Base-by-base conservation (phyloP, 2,797 vertebrate species). In the Acanthiza pusilla region DNA sequence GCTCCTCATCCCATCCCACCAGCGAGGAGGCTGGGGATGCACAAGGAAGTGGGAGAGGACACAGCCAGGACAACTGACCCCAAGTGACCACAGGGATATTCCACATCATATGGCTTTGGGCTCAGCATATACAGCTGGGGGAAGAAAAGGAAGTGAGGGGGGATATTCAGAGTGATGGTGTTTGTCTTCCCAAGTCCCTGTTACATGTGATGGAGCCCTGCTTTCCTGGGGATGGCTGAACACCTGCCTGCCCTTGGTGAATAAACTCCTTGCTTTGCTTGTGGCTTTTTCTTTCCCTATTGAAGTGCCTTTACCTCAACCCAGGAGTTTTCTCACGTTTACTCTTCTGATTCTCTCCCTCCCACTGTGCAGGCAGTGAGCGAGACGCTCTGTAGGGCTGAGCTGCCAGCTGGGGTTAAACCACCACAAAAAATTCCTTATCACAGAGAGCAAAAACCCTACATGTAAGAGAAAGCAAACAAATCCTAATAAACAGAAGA, bases 161-260 rank as follows among this genome's bases (percentile, higher is more conserved):
- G 14, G 9, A 48, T 19, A 71, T 23, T 57, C 22, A 23, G 20
- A 54, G 21, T 40, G 73, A 77, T 30, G 42, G 22, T 3, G 7
- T 57, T 63, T 58, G 32, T 14, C 51, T 50, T 57, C 32, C 36
- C 27, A 43, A 43, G 19, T 29, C 67, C 43, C 22, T 58, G 42
- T 13, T 36, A 23, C 0, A 0, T 16, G 45, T 50, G 58, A 72
- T n/a, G 16, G 32, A 71, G 50, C 12, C 18, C 36, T 72, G 43
- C 51, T 51, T 20, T 45, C 67, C 60, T 51, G 38, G 15, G 27
- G 27, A 45, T 51, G 58, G 27, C 60, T 51, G 38, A 65, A 72
- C 51, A 57, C 9, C 27, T 87, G 36, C 21, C 67, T 23, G 20
- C 9, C 58, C 23, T 10, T 8, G 13, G 51, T 20, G 19, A 72